phyloP scores from a whole-genome alignment of 64 coral and sea anemone species.

The Montipora sp. region DNA sequence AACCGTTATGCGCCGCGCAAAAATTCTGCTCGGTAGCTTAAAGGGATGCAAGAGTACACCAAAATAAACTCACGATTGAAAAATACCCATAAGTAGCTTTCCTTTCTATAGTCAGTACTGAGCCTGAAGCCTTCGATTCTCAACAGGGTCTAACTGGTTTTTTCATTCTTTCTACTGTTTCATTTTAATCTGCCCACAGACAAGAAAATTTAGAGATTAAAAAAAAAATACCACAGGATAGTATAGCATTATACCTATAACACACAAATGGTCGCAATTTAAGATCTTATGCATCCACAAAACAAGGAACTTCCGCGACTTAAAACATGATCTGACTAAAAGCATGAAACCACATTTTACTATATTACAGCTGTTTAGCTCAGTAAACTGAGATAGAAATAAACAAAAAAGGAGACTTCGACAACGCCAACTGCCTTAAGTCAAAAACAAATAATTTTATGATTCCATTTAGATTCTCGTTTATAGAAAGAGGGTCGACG shows the following conservation, averaged over 20 bases:
- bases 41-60: too few species aligned
- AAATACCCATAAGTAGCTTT: too few species aligned
- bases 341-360: background rate
- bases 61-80: too few species aligned
- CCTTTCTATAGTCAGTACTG: too few species aligned
- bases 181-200: background rate
- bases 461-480: background rate
- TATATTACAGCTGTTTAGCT: background rate
- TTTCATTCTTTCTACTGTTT: background rate
- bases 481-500: background rate
- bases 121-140: too few species aligned
- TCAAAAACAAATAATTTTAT: background rate
- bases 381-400: background rate
- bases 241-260: background rate
- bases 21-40: too few species aligned
- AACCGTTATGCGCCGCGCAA: too few species aligned
- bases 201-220: background rate
- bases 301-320: background rate
- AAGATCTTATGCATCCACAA: background rate
- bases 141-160: too few species aligned
- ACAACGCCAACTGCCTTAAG: background rate
- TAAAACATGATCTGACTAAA: background rate
- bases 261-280: background rate
- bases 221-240: background rate
- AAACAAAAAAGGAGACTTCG: background rate